A percentile compares a stretch with the other conserved stretches of the same genome.
These are phyloP conservation scores for Drosophila pegasa DNA, from an alignment of 2,888 invertebrate genomes.

Conservation along the genomic window DNA sequence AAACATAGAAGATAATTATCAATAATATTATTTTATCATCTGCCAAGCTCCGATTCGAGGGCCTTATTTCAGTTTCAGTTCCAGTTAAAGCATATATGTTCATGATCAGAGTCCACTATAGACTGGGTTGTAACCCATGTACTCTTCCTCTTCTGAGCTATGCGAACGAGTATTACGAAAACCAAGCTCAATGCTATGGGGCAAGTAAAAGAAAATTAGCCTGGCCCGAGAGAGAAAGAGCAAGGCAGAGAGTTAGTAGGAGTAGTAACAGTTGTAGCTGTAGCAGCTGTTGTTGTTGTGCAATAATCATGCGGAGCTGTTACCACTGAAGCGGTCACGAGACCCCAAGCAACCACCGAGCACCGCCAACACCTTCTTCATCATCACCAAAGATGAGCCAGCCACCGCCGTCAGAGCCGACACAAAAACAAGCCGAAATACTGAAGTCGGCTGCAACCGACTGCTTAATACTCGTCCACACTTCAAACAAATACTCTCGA, in stretches of 20 bases:
- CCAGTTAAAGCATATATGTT: too few relatives aligned
- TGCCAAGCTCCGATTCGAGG: too few relatives aligned
- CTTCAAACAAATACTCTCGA: too few relatives aligned
- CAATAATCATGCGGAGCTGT: conserved; percentile 65
- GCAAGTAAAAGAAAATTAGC: conserved; percentile 26
- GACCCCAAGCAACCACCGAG: neutral
- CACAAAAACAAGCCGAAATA: neutral
- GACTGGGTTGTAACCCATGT: too few relatives aligned
- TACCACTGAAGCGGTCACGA: conserved; percentile 35
- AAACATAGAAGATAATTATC: too few relatives aligned
- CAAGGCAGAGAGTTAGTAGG: conserved; percentile 21
- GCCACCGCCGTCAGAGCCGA: conserved; percentile 12
- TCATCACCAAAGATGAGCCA: conserved; percentile 6
- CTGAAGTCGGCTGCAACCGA: neutral
- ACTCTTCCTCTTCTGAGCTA: neutral
- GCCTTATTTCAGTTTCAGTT: too few relatives aligned
- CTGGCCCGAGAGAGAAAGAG: conserved; percentile 34
- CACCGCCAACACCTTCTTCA: conserved; percentile 8
- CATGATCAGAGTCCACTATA: too few relatives aligned
- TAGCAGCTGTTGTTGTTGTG: conserved; percentile 14
- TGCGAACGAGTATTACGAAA: conserved; percentile 21
- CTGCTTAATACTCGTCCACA: too few relatives aligned
- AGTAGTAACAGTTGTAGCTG: neutral
- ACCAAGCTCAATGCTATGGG: conserved; percentile 55
- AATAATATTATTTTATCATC: neutral